Evolutionary conservation across 2,888 invertebrate genomes (phyloP), one percentile per base, ranked within the genome.

Genomic region (Atherix ibis): DNA sequence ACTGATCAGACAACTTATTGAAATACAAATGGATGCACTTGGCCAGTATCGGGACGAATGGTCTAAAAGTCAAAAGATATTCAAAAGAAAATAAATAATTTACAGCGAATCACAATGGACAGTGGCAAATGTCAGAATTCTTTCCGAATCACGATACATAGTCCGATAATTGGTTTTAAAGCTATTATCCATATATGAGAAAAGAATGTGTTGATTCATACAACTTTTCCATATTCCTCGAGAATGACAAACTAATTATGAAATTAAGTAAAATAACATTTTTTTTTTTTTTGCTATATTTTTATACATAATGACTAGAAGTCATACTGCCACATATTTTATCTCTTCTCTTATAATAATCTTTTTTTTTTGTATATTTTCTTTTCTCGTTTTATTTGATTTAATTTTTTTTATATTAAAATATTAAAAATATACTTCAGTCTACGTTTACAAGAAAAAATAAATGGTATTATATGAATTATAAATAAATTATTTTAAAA

Each of bases 11-110:
- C 49, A 51, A 31, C 40, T 60, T 22, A 51, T 60, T 5, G 42
- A 50, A 3, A 38, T 57, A 9, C 60, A 60, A 46, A 59, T 60
- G 60, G 44, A 52, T 34, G 53, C 58, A 3, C 31, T 59, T 8
- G 29, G 5, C 14, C 9, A 24, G 12, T 14, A 2, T 14, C 26
- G 16, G 16, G 25, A 18, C 9, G 31, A 31, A 31, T 10, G 19
- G 9, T 12, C 10, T 3, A 14, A 22, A 13, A 31, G 6, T 8
- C 4, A n/a, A 4, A 31, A 9, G 24, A 12, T 9, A 3, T 9
- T 14, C 22, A n/a, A 19, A 4, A 32, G 3, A 5, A 10, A 10
- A 24, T 15, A 15, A 15, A n/a, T n/a, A n/a, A n/a, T n/a, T n/a
- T n/a, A n/a, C n/a, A n/a, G n/a, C n/a, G n/a, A n/a, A n/a, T n/a